phyloP scores from a whole-genome alignment of 1,140 invertebrate genomes.

The Scaptodrosophila lebanonensis region DNA sequence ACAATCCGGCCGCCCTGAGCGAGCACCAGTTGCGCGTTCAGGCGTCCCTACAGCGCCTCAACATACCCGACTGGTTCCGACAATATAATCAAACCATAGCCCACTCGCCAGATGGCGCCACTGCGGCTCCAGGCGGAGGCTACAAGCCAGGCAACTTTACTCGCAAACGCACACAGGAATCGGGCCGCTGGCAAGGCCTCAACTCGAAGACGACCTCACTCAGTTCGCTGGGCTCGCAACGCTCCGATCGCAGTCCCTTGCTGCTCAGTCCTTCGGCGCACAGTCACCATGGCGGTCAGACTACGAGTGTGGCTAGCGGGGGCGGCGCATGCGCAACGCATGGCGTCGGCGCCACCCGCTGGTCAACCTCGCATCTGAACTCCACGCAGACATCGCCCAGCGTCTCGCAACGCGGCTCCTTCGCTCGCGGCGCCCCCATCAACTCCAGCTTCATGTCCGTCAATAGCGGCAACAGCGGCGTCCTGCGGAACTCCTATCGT shows the following conservation, averaged over 20 bases:
- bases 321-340: constrained; percentile 1
- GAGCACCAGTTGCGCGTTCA: constrained; percentile 95
- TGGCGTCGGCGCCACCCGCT: constrained; percentile 81
- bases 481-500: constrained; percentile 79
- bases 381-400: constrained; percentile 83
- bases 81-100: constrained; percentile 74
- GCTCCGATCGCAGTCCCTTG: constrained; percentile 74
- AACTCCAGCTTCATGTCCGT: constrained; percentile 76
- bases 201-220: constrained; percentile 88
- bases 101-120: constrained; percentile 72
- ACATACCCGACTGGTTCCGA: constrained; percentile 92
- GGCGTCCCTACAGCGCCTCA: constrained; percentile 92
- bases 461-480: constrained; percentile 53
- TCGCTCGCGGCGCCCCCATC: constrained; percentile 67
- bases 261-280: constrained; percentile 75
- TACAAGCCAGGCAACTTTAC: constrained; percentile 76
- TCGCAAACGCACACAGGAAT: constrained; percentile 83
- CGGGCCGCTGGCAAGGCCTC: constrained; percentile 84
- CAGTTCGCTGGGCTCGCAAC: constrained; percentile 80
- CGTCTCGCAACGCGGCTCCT: constrained; percentile 76
- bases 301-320: constrained; percentile 8
- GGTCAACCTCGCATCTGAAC: constrained; percentile 91
- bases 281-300: constrained; percentile 75
- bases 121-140: constrained; percentile 7
- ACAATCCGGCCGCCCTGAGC: constrained; percentile 82